Conservation (phyloP, 2,113 vertebrate genomes). For the Atractosteus spatula region DNA sequence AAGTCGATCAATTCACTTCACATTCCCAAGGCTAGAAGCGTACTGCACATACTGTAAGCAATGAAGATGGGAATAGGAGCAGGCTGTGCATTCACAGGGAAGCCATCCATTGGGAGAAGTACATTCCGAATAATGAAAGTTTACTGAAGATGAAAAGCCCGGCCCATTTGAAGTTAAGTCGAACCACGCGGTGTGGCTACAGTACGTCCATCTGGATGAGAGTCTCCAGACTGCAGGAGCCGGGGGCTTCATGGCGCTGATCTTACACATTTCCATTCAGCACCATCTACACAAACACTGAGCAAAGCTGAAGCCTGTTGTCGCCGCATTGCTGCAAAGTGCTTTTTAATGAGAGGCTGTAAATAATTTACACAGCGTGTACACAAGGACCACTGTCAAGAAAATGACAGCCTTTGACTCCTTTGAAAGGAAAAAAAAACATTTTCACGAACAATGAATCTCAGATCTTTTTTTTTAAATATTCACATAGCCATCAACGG, state of each 20-base stretch:
- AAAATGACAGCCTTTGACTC: no score
- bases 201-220: conserved; percentile 40
- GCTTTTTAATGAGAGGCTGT: conserved; percentile 39
- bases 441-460: no score
- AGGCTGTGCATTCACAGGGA: not conserved
- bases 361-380: conserved; percentile 25
- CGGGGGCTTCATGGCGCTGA: not conserved
- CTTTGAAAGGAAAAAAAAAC: no score
- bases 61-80: not conserved
- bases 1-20: not conserved
- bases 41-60: not conserved
- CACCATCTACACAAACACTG: conserved; percentile 7
- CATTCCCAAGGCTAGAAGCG: not conserved
- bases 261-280: conserved; percentile 28
- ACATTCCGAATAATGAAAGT: no score
- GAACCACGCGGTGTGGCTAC: conserved; percentile 21
- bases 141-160: no score
- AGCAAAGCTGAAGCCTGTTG: conserved; percentile 19
- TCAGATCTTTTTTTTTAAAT: no score
- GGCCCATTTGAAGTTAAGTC: conserved; percentile 31
- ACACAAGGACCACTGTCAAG: not conserved
- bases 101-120: not conserved
- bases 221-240: conserved; percentile 35
- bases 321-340: conserved; percentile 35
- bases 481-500: no score